A percentile compares a stretch with the other conserved stretches of the same genome.
phyloP scores from a whole-genome alignment of 2,888 invertebrate genomes.

The Melieria picta region DNA sequence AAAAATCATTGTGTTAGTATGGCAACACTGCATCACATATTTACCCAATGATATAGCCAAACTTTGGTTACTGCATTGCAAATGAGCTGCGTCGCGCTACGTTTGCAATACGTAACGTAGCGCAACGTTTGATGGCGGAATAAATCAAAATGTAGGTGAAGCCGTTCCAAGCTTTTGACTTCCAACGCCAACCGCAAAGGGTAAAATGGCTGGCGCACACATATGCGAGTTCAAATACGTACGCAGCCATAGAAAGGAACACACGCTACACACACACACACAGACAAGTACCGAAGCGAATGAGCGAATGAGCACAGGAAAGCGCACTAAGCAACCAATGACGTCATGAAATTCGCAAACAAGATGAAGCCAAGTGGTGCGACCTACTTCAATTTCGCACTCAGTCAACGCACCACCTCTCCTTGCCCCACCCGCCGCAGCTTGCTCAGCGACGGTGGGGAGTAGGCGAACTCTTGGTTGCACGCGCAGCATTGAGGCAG shows the following conservation, averaged over 20 bases:
- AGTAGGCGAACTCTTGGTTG: no score
- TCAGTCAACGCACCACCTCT: no score
- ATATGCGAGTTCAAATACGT: neutral
- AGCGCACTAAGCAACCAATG: constrained; percentile 53
- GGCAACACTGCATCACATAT: neutral
- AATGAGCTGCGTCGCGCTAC: neutral
- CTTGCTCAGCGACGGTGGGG: no score
- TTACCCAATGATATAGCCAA: constrained; percentile 10
- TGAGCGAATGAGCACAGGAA: constrained; percentile 48
- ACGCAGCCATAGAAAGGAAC: neutral
- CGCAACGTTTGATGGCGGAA: neutral
- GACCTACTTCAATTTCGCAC: constrained; percentile 50
- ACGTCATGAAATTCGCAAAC: constrained; percentile 48
- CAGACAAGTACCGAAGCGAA: neutral
- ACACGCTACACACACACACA: neutral
- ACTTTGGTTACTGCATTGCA: neutral
- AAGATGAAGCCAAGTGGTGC: constrained; percentile 37
- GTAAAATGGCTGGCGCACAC: neutral
- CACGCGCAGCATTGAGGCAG: no score
- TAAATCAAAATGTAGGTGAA: neutral
- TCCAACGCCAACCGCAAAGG: neutral
- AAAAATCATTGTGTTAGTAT: neutral
- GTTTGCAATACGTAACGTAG: neutral
- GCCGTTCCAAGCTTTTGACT: neutral
- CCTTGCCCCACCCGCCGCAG: no score